Evolutionary conservation across 37 sponge, comb jelly and placozoan genomes (phyloP), one percentile per base, ranked within the genome.

Genomic region (Crambe crambe): DNA sequence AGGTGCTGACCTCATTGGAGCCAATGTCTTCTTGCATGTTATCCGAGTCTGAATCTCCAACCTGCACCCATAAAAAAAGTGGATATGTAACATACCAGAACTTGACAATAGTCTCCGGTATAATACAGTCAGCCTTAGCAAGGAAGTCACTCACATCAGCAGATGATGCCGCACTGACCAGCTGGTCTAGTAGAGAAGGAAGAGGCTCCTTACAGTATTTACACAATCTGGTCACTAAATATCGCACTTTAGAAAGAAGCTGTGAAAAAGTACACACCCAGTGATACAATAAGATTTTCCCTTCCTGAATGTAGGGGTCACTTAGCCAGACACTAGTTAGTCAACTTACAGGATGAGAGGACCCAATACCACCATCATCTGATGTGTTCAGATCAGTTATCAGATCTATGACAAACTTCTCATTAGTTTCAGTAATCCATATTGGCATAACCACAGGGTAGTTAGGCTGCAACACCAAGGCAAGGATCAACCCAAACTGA

Each of bases 391-490:
- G 86, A 42, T 92, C 89, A 30, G 85, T 89, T 29, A 92, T 35
- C 26, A 92, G 69, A 23, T 74, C 68, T 10, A 67, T 37, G 15
- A 88, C 62, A 39, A 74, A 47, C 15, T 87, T 80, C 30, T 84
- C 81, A 42, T 72, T 72, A 0, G 63, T 37, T 15, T 92, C 93
- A 17, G 93, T 80, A 29, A 64, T 70, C 93, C 93, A 92, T 30
- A 92, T 60, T 23, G 93, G 93, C 68, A 92, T 56, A 23, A 92
- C 89, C 27, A 70, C 74, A 10, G 93, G 93, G 54, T 92, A 92
- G 54, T 59, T 88, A 21, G 89, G 86, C 93, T 92, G 62, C 36
- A 22, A 69, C 70, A 72, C 20, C 43, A 72, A 26, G 1, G 72
- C 10, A 23, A 10, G 22, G 32, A 15, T 47, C 10, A 15, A 47